Evolutionary conservation across 2,888 invertebrate species (phyloP).

Genomic region (Brachyptera risi): DNA sequence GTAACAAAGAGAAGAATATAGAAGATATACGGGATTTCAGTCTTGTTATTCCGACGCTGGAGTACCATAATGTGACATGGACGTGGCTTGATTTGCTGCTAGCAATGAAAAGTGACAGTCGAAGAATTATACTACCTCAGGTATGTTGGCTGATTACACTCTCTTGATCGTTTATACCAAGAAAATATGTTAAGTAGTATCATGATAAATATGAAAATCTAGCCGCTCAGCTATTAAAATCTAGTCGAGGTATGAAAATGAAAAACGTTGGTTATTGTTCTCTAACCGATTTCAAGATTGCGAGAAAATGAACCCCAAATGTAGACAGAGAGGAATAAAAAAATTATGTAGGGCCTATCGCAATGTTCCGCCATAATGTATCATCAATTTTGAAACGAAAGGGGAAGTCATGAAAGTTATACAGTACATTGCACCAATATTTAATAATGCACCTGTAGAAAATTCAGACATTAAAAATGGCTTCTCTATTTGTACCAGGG

Average conservation of each 20-base stretch:
- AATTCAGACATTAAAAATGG: no score
- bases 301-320: no score
- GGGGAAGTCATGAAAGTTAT: neutral
- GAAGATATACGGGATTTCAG: slow-evolving; percentile 94
- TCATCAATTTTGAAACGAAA: no score
- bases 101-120: slow-evolving; percentile 91
- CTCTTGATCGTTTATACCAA: neutral
- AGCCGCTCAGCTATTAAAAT: no score
- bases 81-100: slow-evolving; percentile 97
- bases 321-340: no score
- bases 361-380: no score
- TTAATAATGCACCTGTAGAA: no score
- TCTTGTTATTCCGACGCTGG: slow-evolving; percentile 90
- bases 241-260: no score
- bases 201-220: neutral
- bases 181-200: neutral
- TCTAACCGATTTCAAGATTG: no score
- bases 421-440: neutral
- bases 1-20: slow-evolving; percentile 97
- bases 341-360: no score
- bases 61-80: slow-evolving; percentile 99
- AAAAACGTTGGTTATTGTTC: no score
- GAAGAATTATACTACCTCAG: slow-evolving; percentile 79
- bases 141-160: slow-evolving; percentile 47
- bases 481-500: no score